phyloP scores from a whole-genome alignment of 1,140 invertebrate species.

The Eubasilissa regina region DNA sequence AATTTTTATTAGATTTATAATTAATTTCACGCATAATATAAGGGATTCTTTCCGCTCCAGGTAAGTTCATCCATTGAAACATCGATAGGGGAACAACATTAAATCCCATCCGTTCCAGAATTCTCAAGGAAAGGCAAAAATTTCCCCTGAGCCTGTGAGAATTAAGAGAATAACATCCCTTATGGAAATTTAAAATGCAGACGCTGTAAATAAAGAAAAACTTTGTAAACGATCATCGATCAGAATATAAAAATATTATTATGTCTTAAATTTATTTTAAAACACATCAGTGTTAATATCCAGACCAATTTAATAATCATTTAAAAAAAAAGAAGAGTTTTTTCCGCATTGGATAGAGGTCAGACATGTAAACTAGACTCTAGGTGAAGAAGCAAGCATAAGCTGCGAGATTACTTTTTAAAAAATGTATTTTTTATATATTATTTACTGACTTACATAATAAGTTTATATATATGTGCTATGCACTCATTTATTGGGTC shows the following conservation, averaged over 20 bases:
- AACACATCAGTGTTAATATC: neutral
- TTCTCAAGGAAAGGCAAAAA: slow-evolving; percentile 30
- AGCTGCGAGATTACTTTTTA: no score
- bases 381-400: no score
- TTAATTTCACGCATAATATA: slow-evolving; percentile 55
- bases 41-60: slow-evolving; percentile 44
- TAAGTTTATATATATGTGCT: no score
- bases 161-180: slow-evolving; percentile 49
- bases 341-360: neutral
- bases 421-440: neutral
- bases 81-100: slow-evolving; percentile 33
- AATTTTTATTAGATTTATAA: slow-evolving; percentile 21
- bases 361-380: no score
- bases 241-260: no score
- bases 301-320: neutral
- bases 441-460: neutral
- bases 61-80: slow-evolving; percentile 9
- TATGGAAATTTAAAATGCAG: slow-evolving; percentile 49
- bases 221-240: no score
- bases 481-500: no score
- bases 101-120: slow-evolving; percentile 43
- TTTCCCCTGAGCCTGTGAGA: slow-evolving; percentile 41
- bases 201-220: slow-evolving; percentile 44
- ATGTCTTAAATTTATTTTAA: no score
- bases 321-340: neutral